Base-by-base conservation (phyloP, 2,113 vertebrate species). In the Lepus americanus region DNA sequence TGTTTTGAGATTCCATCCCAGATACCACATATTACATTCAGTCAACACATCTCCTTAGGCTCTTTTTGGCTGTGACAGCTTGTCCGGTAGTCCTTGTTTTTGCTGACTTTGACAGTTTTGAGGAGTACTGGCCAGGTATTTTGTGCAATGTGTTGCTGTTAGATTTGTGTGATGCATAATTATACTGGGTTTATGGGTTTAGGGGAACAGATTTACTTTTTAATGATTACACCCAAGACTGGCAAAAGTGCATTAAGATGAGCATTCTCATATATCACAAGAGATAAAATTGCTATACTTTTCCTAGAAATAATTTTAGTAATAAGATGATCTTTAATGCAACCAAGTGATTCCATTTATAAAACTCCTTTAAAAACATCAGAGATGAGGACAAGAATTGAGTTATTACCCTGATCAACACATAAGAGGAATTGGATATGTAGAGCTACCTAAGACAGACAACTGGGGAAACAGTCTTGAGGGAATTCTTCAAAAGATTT, bases 221-320 rank as follows among this genome's bases (percentile, higher is more conserved):
- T 64, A 83, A 86, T 74, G 49, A 83, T 36, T 78, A 84, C 3
- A 39, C 17, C 89, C 70, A 82, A 63, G 29, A 74, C 11, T 31
- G 11, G 23, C 61, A 81, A 73, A 67, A 19, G 67, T 29, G 1
- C 11, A 77, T 19, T 69, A 67, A 79, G 49, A 83, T 67, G 63
- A 95, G 22, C 27, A 61, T 80, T 80, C 23, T 81, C 44, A 25
- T 53, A 16, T 39, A 59, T 22, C 25, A 4, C 55, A 44, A 88
- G 31, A 67, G 55, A n/a, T 83, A 87, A 72, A 94, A 77, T n/a
- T 53, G 53, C 31, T 77, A 81, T 4, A 77, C 5, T 25, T 74
- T 94, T 74, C 49, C 49, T 27, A 80, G 86, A 92, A 96, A 85
- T 70, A 67, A 90, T 67, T 80, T 92, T 84, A 87, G n/a, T n/a